Evolutionary conservation across 2,888 invertebrate species (phyloP), one percentile per base, ranked within the genome.

Genomic region (Synergus japonicus): DNA sequence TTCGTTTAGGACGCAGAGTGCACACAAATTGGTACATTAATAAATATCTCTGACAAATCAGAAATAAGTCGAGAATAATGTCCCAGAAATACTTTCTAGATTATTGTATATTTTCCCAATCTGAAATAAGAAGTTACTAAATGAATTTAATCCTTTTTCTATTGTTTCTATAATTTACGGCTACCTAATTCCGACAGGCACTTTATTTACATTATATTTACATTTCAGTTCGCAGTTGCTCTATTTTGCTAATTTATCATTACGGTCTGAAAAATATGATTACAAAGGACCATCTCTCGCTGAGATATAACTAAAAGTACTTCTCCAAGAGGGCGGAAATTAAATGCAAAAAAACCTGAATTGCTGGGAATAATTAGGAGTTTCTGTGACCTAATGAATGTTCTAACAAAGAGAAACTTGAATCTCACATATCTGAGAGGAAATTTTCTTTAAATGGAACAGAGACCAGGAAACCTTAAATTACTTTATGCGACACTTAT

Each of bases 321-420:
- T 73, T 73, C 54, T 73, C 54, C 46, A 41, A 29, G 46, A n/a
- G 69, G 54, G 73, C n/a, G 54, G 18, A 54, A 73, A 73, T 69
- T 69, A 46, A 46, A 13, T 41, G 7, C 9, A 73, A 37, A 58
- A 41, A 18, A 73, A 29, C 9, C 49, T 22, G 9, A 18, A 69
- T 73, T n/a, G n/a, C 37, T 41, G n/a, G 12, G 37, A 73, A 73
- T 73, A 73, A 73, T 73, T 73, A 73, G 37, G n/a, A 73, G 73
- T 54, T 54, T 37, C 73, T 37, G 73, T 54, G 29, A 29, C 29
- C 37, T 37, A 73, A 73, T 73, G 49, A 73, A 73, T 54, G n/a
- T 73, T 73, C 9, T 37, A 54, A 41, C 54, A 73, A 54, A 37
- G 18, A 4, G 54, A 10, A 41, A 54, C 41, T 73, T n/a, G 9